Base-by-base conservation (phyloP, 2,113 vertebrate genomes). In the Australoheros scitulus region DNA sequence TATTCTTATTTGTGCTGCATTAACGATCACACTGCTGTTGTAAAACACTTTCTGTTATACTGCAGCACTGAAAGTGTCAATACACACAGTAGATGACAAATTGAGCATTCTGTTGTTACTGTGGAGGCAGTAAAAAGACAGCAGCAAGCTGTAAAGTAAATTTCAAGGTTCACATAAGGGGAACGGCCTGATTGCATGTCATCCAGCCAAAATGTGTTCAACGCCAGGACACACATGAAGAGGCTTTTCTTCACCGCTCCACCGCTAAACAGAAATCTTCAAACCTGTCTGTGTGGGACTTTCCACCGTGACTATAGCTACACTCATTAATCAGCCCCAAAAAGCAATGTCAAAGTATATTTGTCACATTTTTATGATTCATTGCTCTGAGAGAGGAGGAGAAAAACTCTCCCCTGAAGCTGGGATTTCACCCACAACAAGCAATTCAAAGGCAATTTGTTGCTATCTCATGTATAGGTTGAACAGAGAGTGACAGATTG, bases 251-350 rank as follows among this genome's bases (percentile, higher is more conserved):
- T 92, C 60, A 77, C 87, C 74, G 89, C 88, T 91, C 78, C 92
- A 82, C 76, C 60, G 86, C 86, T 80, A 90, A 93, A 89, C 85
- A 90, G 81, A 90, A 90, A 86, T 88, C 91, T 90, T 78, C 83
- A 70, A 84, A 93, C 86, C 85, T 88, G 92, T 81, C 91, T 91
- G 92, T 92, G 90, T 88, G 95, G 95, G 94, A 95, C 95, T 95
- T 96, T 95, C 95, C 94, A 93, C 87, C 64, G 56, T 38, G 88
- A 85, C 93, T 91, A 59, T 79, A 91, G 89, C 90, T 91, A 87
- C 93, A 88, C 83, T 94, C 94, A 95, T 95, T 95, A 94, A 96
- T 96, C 95, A 96, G 92, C 84, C 86, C 91, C 88, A 76, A 88
- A 92, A 94, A 92, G 91, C 93, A 92, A 93, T 83, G 92, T 94